Evolutionary conservation across 2,888 invertebrate genomes (phyloP).

Genomic region (Alviniconcha strummeri): DNA sequence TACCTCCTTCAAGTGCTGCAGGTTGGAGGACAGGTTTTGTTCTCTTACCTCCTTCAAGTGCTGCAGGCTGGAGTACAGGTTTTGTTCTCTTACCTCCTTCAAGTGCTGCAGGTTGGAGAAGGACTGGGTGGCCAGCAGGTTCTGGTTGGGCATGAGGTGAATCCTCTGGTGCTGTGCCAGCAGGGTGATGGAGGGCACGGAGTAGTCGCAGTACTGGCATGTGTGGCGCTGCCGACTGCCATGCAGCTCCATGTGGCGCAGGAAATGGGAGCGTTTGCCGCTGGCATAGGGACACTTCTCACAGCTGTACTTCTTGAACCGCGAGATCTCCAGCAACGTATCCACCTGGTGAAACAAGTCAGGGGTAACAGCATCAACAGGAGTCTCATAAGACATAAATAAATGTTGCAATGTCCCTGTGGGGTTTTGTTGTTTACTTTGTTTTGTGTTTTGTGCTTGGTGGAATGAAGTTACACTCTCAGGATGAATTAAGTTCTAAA

Average conservation of each 20-base stretch:
- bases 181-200: slow-evolving; percentile 90
- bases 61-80: too few species aligned
- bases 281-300: slow-evolving; percentile 88
- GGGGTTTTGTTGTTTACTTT: too few species aligned
- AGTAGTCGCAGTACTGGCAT: slow-evolving; percentile 90
- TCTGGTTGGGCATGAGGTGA: slow-evolving; percentile 76
- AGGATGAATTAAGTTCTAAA: too few species aligned
- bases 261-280: slow-evolving; percentile 89
- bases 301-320: slow-evolving; percentile 80
- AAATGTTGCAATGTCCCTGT: too few species aligned
- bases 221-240: slow-evolving; percentile 88
- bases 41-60: too few species aligned
- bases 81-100: slow-evolving; percentile 72
- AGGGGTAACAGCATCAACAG: too few species aligned
- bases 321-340: slow-evolving; percentile 80
- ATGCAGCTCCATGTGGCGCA: slow-evolving; percentile 87
- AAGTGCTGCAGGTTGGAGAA: slow-evolving; percentile 67
- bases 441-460: too few species aligned
- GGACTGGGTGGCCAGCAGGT: slow-evolving; percentile 68
- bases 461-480: too few species aligned
- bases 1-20: too few species aligned
- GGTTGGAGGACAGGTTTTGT: too few species aligned
- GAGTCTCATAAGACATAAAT: too few species aligned
- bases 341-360: slow-evolving; percentile 72
- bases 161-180: slow-evolving; percentile 88